A percentile compares a stretch with the other conserved stretches of the same genome.
Conservation (phyloP, 2,797 vertebrate species). For the Spea hammondii region DNA sequence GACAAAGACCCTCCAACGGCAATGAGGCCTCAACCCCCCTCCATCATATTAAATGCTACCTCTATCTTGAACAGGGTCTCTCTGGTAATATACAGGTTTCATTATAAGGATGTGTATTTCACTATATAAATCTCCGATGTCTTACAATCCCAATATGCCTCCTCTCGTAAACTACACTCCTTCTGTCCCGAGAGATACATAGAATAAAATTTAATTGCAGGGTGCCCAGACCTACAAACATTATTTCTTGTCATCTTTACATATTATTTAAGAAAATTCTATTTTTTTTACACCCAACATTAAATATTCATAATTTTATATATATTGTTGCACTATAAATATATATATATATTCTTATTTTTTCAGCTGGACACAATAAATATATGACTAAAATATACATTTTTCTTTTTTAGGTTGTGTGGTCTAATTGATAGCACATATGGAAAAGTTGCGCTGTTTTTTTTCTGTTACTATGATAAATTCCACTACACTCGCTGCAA, state of each 20-base stretch:
- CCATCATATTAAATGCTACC: slow-evolving; percentile 54
- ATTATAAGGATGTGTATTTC: slow-evolving; percentile 52
- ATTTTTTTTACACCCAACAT: background rate
- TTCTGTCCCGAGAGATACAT: slow-evolving; percentile 44
- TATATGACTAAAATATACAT: too few species aligned
- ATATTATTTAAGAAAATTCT: background rate
- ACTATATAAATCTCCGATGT: slow-evolving; percentile 51
- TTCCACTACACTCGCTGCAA: background rate
- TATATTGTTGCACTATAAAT: background rate
- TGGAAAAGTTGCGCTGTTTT: background rate
- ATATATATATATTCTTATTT: too few species aligned
- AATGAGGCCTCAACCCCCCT: slow-evolving; percentile 50
- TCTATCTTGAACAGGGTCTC: slow-evolving; percentile 44
- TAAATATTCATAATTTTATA: background rate
- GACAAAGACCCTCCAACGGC: slow-evolving; percentile 53
- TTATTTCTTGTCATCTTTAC: slow-evolving; percentile 29
- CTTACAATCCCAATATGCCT: slow-evolving; percentile 48
- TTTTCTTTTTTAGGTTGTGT: too few species aligned
- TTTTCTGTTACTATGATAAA: background rate
- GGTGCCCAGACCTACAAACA: background rate
- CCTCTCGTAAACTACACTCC: slow-evolving; percentile 47
- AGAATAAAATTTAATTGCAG: slow-evolving; percentile 49
- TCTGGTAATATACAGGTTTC: slow-evolving; percentile 52
- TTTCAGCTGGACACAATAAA: too few species aligned
- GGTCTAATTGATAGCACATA: background rate